Percentiles rank a stretch among this genome's conserved stretches.
These are phyloP conservation scores for Colostygia pectinataria DNA, from an alignment of 2,888 invertebrate species.

Conservation along the genomic window DNA sequence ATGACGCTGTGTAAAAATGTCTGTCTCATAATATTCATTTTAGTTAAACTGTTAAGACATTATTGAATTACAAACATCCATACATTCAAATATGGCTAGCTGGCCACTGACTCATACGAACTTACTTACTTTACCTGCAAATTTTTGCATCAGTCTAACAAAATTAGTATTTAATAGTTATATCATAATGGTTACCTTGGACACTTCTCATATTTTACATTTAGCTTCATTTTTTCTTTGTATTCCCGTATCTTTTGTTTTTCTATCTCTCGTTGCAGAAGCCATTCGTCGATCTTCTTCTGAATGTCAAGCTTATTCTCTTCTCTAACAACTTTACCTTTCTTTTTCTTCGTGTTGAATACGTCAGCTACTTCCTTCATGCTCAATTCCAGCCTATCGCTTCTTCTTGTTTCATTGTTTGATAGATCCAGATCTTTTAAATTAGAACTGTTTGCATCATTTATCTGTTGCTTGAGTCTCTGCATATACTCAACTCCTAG, in stretches of 20 bases:
- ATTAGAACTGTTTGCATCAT: slow-evolving; percentile 37
- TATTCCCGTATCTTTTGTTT: slow-evolving; percentile 39
- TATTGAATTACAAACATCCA: no score
- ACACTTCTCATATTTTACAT: slow-evolving; percentile 33
- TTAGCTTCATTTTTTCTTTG: slow-evolving; percentile 17
- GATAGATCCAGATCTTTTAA: slow-evolving; percentile 13
- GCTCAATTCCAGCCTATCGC: slow-evolving; percentile 5
- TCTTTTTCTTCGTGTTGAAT: slow-evolving; percentile 13
- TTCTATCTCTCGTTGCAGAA: slow-evolving; percentile 39
- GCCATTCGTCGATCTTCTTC: slow-evolving; percentile 47
- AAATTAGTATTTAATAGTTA: no score
- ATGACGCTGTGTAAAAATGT: no score
- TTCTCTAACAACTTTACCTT: not conserved
- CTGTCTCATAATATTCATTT: no score
- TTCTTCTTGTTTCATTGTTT: slow-evolving; percentile 5
- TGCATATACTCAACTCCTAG: slow-evolving; percentile 45
- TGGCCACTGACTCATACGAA: no score
- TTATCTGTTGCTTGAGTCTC: slow-evolving; percentile 46
- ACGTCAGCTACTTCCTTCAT: slow-evolving; percentile 29
- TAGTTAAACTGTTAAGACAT: no score
- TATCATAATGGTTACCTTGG: slow-evolving; percentile 28
- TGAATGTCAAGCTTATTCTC: slow-evolving; percentile 35
- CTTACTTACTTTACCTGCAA: no score
- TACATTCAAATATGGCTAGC: no score
- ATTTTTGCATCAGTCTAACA: no score